These are phyloP conservation scores for Myanophis thanlyinensis DNA, from an alignment of 2,113 vertebrate genomes.

Conservation along the genomic window DNA sequence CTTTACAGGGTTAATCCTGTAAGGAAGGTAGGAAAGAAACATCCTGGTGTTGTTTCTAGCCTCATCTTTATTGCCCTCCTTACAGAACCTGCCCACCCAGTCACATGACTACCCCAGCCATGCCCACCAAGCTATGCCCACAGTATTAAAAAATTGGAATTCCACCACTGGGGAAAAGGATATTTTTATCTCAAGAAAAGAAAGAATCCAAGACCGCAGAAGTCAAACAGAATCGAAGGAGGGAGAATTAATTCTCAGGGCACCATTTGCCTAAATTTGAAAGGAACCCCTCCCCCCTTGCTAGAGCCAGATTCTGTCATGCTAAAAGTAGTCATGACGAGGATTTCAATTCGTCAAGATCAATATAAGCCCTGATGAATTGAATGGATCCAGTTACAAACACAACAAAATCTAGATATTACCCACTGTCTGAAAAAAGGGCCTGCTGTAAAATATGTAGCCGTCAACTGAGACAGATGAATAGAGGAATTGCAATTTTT, in stretches of 20 bases:
- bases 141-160: no score
- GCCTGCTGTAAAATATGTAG: not conserved
- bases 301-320: not conserved
- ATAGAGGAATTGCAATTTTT: no score
- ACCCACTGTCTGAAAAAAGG: not conserved
- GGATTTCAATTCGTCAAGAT: not conserved
- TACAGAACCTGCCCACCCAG: no score
- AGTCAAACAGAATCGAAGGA: not conserved
- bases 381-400: not conserved
- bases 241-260: not conserved
- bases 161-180: no score
- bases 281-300: not conserved
- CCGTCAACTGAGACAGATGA: not conserved
- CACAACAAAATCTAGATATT: not conserved
- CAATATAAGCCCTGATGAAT: not conserved
- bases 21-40: no score
- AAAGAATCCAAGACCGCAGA: not conserved
- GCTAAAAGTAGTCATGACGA: not conserved
- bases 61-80: no score
- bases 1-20: no score
- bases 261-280: not conserved
- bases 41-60: no score
- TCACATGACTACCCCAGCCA: no score
- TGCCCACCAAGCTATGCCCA: no score
- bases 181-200: not conserved